These are phyloP conservation scores for Cryptops parisi DNA, from an alignment of 2,888 invertebrate species.

Conservation along the genomic window DNA sequence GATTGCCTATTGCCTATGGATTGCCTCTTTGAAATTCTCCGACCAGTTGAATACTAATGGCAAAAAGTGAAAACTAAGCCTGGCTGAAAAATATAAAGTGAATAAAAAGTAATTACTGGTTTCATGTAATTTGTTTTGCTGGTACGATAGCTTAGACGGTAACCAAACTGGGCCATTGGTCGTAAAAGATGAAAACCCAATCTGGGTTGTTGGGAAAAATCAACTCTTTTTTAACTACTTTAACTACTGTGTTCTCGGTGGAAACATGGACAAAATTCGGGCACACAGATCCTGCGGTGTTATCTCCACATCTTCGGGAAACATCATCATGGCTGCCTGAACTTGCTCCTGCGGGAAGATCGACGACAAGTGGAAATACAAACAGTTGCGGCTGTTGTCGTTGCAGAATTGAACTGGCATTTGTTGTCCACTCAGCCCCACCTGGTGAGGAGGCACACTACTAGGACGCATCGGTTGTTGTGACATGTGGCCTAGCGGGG, in stretches of 20 bases:
- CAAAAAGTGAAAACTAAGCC: too few species aligned
- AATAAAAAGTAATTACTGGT: too few species aligned
- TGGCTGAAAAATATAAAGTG: too few species aligned
- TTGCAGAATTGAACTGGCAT: not conserved
- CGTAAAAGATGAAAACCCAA: too few species aligned
- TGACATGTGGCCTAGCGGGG: constrained; percentile 6
- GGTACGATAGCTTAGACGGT: too few species aligned
- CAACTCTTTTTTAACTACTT: not conserved
- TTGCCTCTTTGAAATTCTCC: too few species aligned
- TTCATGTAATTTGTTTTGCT: too few species aligned
- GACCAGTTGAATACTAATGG: too few species aligned
- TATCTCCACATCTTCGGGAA: constrained; percentile 78
- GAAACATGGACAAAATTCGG: constrained; percentile 60
- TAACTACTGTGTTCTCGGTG: constrained; percentile 1
- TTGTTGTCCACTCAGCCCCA: constrained; percentile 21
- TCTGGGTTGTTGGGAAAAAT: too few species aligned
- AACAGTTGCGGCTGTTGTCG: constrained; percentile 40
- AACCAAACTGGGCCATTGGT: too few species aligned
- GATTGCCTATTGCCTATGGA: too few species aligned
- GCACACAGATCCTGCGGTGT: constrained; percentile 82
- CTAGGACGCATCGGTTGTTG: constrained; percentile 21
- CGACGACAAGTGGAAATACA: constrained; percentile 77
- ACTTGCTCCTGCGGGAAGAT: constrained; percentile 85
- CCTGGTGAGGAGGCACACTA: constrained; percentile 30
- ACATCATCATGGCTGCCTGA: constrained; percentile 67